These are phyloP conservation scores for Ovibos moschatus DNA, from an alignment of 2,113 vertebrate species.

Conservation along the genomic window DNA sequence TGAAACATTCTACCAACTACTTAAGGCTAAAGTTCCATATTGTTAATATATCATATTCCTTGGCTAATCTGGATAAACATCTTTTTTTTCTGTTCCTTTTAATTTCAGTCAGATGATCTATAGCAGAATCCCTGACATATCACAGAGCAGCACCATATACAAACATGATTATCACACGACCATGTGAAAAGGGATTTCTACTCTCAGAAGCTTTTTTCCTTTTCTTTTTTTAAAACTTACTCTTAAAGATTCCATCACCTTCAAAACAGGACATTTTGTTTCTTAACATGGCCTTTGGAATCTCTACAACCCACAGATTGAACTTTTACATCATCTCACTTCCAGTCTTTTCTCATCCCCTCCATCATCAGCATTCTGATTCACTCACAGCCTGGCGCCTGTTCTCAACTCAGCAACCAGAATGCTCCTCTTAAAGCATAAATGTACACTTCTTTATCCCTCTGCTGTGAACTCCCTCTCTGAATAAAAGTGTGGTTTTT, in stretches of 20 bases:
- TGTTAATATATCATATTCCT: neutral
- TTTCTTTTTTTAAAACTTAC: neutral
- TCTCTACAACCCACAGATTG: neutral
- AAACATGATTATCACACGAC: neutral
- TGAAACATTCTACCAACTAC: neutral
- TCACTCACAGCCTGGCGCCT: neutral
- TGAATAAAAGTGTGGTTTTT: neutral
- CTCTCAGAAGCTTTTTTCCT: neutral
- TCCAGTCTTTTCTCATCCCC: neutral
- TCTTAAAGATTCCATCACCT: neutral
- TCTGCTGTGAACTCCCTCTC: neutral
- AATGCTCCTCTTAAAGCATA: neutral
- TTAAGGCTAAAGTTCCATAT: neutral
- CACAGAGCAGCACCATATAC: neutral
- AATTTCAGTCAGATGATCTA: neutral
- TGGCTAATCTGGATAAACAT: neutral
- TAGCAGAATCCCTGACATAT: neutral
- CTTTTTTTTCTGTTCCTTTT: neutral
- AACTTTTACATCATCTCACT: neutral
- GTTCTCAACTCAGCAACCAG: neutral
- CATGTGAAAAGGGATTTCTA: neutral
- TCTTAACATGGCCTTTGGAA: neutral
- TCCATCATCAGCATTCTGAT: neutral
- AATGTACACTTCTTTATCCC: neutral
- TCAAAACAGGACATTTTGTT: neutral